Conservation (phyloP, 2,113 vertebrate genomes). For the Tringa solitaria region DNA sequence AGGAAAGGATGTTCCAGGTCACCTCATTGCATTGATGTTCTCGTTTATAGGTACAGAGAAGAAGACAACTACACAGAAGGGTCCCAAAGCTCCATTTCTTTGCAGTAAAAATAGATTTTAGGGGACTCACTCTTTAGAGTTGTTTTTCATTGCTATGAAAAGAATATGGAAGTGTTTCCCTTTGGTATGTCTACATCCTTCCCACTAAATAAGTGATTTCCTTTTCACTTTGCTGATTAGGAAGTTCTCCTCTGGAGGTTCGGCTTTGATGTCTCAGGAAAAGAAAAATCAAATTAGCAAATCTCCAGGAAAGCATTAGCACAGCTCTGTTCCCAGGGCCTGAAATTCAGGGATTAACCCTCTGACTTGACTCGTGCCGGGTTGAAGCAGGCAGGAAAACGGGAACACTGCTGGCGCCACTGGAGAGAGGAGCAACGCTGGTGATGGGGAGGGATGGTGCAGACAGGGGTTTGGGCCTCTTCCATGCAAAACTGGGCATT, state of each 20-base stretch:
- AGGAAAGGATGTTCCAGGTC: background rate
- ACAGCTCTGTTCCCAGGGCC: background rate
- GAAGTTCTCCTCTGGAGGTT: slow-evolving; percentile 30
- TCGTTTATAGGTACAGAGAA: background rate
- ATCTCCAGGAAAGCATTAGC: background rate
- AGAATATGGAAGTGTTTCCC: slow-evolving; percentile 25
- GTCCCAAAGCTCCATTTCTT: background rate
- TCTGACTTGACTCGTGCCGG: background rate
- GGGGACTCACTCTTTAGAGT: background rate
- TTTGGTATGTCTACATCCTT: slow-evolving; percentile 25
- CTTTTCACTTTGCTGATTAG: slow-evolving; percentile 31
- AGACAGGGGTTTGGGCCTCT: background rate
- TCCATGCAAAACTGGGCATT: fast-evolving
- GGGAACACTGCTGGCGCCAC: fast-evolving
- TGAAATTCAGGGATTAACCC: background rate
- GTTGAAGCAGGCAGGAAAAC: background rate
- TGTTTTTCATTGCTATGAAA: slow-evolving; percentile 39
- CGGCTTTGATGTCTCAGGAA: slow-evolving; percentile 34
- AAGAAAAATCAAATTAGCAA: slow-evolving; percentile 31
- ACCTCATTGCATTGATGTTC: background rate
- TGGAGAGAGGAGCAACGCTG: fast-evolving
- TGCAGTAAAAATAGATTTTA: background rate
- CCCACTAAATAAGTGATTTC: slow-evolving; percentile 28
- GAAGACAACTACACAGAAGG: fast-evolving
- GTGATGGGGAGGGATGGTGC: background rate